phyloP scores from a whole-genome alignment of 2,797 vertebrate genomes.

The Dicrostonyx torquatus region DNA sequence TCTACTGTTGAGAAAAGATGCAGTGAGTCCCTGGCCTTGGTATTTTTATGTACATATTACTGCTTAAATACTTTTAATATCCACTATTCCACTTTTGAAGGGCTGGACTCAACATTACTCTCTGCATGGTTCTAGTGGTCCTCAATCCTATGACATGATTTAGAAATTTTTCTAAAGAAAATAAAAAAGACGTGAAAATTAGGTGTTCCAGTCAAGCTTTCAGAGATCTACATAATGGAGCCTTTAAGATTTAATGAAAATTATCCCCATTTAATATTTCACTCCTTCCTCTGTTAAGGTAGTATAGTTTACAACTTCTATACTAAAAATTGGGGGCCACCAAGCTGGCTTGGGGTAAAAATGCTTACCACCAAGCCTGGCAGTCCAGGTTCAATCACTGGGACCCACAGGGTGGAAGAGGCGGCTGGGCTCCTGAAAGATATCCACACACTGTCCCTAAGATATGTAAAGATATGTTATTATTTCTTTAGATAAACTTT shows the following conservation, averaged over 20 bases:
- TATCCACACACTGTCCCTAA: too few species aligned
- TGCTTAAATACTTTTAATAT: neutral
- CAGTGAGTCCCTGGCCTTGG: neutral
- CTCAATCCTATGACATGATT: neutral
- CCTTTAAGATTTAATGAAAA: constrained; percentile 10
- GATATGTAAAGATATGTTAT: neutral
- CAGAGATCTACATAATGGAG: neutral
- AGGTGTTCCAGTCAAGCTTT: neutral
- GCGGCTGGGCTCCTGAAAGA: too few species aligned
- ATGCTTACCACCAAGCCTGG: neutral
- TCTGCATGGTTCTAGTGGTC: neutral
- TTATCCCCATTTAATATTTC: neutral
- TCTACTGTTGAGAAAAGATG: neutral
- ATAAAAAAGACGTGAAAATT: constrained; percentile 3
- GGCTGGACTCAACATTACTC: neutral
- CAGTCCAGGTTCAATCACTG: neutral
- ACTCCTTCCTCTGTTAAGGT: neutral
- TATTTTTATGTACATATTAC: neutral
- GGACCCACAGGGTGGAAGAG: neutral
- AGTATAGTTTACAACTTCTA: constrained; percentile 2
- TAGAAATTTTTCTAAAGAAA: constrained; percentile 16
- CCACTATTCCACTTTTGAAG: neutral
- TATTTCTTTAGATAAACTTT: neutral
- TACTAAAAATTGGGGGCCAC: neutral
- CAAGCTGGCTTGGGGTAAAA: neutral